Base-by-base conservation (phyloP, 2,888 invertebrate species). In the Cantharis lateralis region DNA sequence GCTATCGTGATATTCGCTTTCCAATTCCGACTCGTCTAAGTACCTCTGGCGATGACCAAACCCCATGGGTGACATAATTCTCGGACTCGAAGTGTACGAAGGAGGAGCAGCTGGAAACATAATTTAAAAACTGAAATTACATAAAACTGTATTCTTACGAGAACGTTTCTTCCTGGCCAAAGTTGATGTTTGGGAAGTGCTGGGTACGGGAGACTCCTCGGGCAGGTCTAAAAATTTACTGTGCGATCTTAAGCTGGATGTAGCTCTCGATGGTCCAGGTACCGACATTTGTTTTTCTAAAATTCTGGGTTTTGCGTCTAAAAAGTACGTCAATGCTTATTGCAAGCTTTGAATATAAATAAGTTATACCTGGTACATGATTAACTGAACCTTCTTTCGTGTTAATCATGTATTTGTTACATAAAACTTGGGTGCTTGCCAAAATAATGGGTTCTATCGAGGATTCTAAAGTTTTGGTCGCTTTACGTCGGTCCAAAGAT, bases 371-470 rank as follows among this genome's bases (percentile, higher is more conserved):
- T 80, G 86, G 85, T 72, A 84, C 80, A 62, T 81, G 84, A 80
- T 86, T 70, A 84, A 84, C 89, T 13, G 84, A 80, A 0, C 83
- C 80, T 86, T 85, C 89, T 80, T 84, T 83, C 69, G 89, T 88
- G 70, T 92, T 92, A 70, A 93, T 87, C 0, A 93, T 93, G 85
- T 94, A 95, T 81, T 91, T 92, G 86, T 95, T 95, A 84, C 92
- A 93, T 62, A 94, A 89, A 48, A 94, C 92, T 0, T 93, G 92
- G 0, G 91, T 90, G 78, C 90, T 90, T 48, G 90, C 90, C 24
- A 88, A 82, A 68, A 85, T 81, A 28, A 88, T 84, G 9, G 86
- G 85, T 84, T 85, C 86, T 81, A 88, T 79, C 82, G 88, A 82
- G 82, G 87, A 77, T 84, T 86, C 82, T 71, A 85, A 82, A 77